Evolutionary conservation across 2,888 invertebrate genomes (phyloP).

Genomic region (Omphaloscelis lunosa): DNA sequence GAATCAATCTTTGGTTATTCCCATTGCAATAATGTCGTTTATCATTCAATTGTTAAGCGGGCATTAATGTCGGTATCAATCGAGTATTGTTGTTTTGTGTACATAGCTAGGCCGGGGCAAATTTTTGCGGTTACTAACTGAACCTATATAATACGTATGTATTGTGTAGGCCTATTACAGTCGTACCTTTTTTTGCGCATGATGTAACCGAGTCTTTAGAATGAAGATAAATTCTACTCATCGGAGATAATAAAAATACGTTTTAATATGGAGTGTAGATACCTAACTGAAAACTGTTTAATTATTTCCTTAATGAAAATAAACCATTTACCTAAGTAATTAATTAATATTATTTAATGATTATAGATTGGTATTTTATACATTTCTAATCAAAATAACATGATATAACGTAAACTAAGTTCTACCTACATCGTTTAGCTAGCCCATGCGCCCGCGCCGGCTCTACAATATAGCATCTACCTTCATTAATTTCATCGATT

Average conservation of each 20-base stretch:
- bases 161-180: slow-evolving; percentile 26
- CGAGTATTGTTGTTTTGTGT: slow-evolving; percentile 74
- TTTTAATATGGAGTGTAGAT: no score
- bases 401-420: slow-evolving; percentile 6
- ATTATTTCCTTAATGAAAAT: background rate
- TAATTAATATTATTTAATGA: background rate
- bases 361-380: background rate
- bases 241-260: slow-evolving; percentile 16
- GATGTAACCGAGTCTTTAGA: slow-evolving; percentile 48
- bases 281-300: background rate
- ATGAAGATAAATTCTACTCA: slow-evolving; percentile 23
- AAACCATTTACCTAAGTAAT: background rate
- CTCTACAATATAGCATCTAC: slow-evolving; percentile 22
- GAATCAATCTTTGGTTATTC: slow-evolving; percentile 74
- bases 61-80: slow-evolving; percentile 83
- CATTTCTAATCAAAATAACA: slow-evolving; percentile 42
- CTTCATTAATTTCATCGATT: slow-evolving; percentile 46
- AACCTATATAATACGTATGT: slow-evolving; percentile 46
- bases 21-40: slow-evolving; percentile 81
- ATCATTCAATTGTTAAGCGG: slow-evolving; percentile 84
- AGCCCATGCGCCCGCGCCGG: slow-evolving; percentile 39
- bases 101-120: slow-evolving; percentile 63
- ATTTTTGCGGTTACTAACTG: slow-evolving; percentile 70
- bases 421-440: slow-evolving; percentile 26
- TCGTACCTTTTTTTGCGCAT: slow-evolving; percentile 36